These are phyloP conservation scores for Vireo griseus DNA, from an alignment of 2,797 vertebrate species.

Conservation along the genomic window DNA sequence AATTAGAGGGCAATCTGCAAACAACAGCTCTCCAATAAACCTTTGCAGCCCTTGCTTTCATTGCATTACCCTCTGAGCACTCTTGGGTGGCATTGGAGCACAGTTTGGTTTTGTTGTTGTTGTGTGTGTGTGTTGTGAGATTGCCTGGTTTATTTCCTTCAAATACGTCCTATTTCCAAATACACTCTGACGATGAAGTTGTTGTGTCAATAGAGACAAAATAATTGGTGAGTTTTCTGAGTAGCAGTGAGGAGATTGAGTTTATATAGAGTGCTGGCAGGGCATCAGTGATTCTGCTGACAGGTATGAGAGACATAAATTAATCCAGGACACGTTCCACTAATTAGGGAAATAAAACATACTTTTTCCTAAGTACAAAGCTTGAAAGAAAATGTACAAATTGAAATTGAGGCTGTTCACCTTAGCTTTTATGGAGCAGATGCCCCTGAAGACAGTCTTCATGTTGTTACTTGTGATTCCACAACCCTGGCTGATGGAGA, in stretches of 20 bases:
- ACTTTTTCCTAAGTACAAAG: neutral
- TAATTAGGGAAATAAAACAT: neutral
- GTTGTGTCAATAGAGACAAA: neutral
- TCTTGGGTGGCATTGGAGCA: neutral
- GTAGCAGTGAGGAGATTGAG: neutral
- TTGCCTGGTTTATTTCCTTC: neutral
- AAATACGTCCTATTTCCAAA: fast-evolving
- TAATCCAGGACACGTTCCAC: fast-evolving
- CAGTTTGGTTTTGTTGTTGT: neutral
- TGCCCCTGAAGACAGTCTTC: neutral
- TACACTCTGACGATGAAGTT: neutral
- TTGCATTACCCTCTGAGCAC: neutral
- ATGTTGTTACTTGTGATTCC: neutral
- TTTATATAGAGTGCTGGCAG: neutral
- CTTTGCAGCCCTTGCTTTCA: neutral
- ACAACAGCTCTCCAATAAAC: neutral
- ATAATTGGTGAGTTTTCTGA: neutral
- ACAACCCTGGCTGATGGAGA: neutral
- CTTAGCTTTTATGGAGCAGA: neutral
- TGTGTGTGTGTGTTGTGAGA: neutral
- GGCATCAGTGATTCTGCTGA: neutral
- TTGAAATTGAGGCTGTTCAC: neutral
- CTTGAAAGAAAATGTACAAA: neutral
- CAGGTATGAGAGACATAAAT: neutral
- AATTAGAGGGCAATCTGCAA: neutral